These are phyloP conservation scores for Verasper variegatus DNA, from an alignment of 2,113 vertebrate genomes.

Conservation along the genomic window DNA sequence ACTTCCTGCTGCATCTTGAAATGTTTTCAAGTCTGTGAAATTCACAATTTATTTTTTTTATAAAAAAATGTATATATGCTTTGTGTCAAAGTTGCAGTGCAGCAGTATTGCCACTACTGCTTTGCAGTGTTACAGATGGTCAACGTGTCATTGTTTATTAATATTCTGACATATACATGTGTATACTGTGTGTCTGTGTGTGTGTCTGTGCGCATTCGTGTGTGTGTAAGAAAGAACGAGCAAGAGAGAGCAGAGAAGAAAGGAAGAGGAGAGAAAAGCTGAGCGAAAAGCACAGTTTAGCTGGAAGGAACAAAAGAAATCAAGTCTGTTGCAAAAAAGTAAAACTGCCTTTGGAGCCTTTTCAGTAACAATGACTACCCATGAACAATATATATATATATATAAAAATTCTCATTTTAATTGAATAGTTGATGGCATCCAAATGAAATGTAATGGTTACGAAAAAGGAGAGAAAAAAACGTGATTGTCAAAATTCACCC, in stretches of 20 bases:
- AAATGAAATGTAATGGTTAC: slow-evolving; percentile 47
- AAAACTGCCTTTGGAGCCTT: slow-evolving; percentile 55
- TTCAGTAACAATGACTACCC: slow-evolving; percentile 45
- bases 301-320: slow-evolving; percentile 60
- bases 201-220: not conserved
- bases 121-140: no score
- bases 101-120: no score
- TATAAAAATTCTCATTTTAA: slow-evolving; percentile 11
- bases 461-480: not conserved
- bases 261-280: slow-evolving; percentile 8
- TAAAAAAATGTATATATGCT: no score
- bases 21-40: no score
- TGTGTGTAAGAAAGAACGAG: no score
- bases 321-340: slow-evolving; percentile 46
- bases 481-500: slow-evolving; percentile 2
- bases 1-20: no score
- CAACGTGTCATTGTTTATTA: no score
- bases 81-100: no score
- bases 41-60: no score
- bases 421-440: slow-evolving; percentile 20
- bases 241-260: no score
- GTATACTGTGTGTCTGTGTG: not conserved
- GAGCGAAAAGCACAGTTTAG: slow-evolving; percentile 9
- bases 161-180: not conserved
- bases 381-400: slow-evolving; percentile 35